Percentiles rank a stretch among this genome's conserved stretches.
phyloP scores from a whole-genome alignment of 1,140 invertebrate species.

The Hylaeus anthracinus region DNA sequence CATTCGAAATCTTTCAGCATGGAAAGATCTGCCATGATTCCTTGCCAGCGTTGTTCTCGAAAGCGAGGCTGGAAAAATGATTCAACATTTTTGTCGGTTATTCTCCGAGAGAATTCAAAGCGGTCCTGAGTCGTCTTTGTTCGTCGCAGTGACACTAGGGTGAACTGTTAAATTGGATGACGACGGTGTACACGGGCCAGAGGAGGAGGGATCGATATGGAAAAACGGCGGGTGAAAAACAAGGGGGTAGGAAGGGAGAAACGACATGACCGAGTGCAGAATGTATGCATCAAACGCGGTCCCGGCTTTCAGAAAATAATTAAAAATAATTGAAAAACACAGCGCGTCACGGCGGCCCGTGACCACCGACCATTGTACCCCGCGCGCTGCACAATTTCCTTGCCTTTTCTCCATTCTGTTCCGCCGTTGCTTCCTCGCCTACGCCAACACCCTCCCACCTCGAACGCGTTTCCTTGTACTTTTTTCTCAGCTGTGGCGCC shows the following conservation, averaged over 20 bases:
- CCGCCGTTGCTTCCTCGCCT: neutral
- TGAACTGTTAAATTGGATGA: conserved; percentile 14
- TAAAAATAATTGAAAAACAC: conserved; percentile 74
- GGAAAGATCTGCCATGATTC: neutral
- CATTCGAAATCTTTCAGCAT: too few species aligned
- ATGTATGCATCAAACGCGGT: conserved; percentile 49
- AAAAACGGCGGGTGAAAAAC: conserved; percentile 35
- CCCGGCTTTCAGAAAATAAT: conserved; percentile 72
- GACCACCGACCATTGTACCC: conserved; percentile 47
- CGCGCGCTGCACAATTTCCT: conserved; percentile 56
- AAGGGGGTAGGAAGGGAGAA: neutral
- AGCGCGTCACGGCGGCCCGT: conserved; percentile 21
- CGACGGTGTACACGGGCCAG: neutral
- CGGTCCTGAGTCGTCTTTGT: conserved; percentile 1
- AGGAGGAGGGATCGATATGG: conserved; percentile 32
- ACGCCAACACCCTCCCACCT: neutral
- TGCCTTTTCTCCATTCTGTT: conserved; percentile 39
- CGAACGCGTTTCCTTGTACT: neutral
- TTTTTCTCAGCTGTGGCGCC: neutral
- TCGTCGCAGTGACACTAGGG: neutral
- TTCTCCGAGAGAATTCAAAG: neutral
- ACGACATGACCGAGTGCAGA: conserved; percentile 7
- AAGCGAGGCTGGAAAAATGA: neutral
- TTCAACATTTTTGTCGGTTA: neutral
- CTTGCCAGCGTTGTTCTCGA: neutral